Evolutionary conservation across 2,113 vertebrate genomes (phyloP).

Genomic region (Hippopotamus amphibius): DNA sequence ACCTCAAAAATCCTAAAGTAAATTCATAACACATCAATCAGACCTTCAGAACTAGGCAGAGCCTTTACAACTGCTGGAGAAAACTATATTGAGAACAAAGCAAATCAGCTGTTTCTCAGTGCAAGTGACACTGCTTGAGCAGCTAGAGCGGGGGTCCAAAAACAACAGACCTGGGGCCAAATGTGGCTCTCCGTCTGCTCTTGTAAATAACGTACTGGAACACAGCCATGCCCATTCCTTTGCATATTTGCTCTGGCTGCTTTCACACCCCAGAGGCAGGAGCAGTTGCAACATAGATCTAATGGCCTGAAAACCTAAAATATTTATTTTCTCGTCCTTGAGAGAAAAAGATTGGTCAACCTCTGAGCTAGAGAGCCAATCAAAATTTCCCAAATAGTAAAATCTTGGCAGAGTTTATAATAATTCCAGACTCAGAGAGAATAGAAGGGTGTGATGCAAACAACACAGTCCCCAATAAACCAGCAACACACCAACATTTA

Average conservation of each 20-base stretch:
- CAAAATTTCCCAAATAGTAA: conserved; percentile 8
- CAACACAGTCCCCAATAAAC: background rate
- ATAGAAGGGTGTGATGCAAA: background rate
- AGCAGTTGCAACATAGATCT: conserved; percentile 11
- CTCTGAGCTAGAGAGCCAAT: background rate
- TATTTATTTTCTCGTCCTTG: background rate
- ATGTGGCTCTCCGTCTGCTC: background rate
- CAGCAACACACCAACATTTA: background rate
- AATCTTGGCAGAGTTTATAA: background rate
- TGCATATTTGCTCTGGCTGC: conserved; percentile 18
- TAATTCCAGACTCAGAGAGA: background rate
- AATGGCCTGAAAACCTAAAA: background rate
- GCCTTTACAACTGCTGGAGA: background rate
- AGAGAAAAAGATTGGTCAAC: background rate
- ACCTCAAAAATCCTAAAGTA: background rate
- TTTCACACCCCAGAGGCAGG: background rate
- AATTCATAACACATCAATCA: background rate
- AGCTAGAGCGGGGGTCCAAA: background rate
- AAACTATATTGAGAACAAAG: background rate
- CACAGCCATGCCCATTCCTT: background rate
- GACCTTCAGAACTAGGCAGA: background rate
- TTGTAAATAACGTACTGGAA: conserved; percentile 3
- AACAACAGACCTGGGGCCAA: background rate
- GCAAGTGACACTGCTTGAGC: background rate
- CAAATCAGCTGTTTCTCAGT: background rate